Evolutionary conservation across 2,113 vertebrate genomes (phyloP), one percentile per base, ranked within the genome.

Genomic region (Chamaetylas fuelleborni): DNA sequence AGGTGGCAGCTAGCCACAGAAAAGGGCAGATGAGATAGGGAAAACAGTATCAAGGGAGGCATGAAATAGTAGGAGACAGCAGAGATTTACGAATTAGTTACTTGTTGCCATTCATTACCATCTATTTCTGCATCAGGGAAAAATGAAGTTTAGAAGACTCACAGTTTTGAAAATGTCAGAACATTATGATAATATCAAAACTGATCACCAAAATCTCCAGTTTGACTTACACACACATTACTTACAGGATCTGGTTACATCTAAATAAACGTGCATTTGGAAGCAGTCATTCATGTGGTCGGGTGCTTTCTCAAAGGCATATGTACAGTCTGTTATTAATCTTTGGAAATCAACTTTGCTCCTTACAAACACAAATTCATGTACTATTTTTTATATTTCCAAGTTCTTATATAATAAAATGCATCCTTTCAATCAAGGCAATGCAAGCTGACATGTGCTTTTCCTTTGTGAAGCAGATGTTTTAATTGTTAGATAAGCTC

Each of bases 241-340:
- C 53, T 77, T 94, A 80, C 24, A 24, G 14, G 73, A 93, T 89
- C 95, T 93, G 84, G 93, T 91, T 92, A 86, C 95, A 96, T 89
- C 89, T 92, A 96, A 96, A 97, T 89, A 94, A 96, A 95, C 4
- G 4, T 95, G 90, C 89, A 82, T 96, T 96, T 96, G 94, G 85
- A 96, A 97, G 95, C 85, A 13, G 1, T n/a, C 92, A 95, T 95
- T 94, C 95, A 58, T 77, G 72, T 91, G 81, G 83, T 10, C 82
- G 92, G 61, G 54, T 57, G 88, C 70, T 71, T 95, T 80, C 95
- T 96, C 77, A 73, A 83, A 90, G 91, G 66, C 86, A 61, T 96
- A 91, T 88, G 58, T 79, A 54, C 88, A 95, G 74, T 57, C 79
- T 78, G 83, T 86, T 96, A 92, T 88, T 95, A 96, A 96, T 84